Conservation (phyloP, 2,888 invertebrate species). For the Hirtodrosophila cameraria region DNA sequence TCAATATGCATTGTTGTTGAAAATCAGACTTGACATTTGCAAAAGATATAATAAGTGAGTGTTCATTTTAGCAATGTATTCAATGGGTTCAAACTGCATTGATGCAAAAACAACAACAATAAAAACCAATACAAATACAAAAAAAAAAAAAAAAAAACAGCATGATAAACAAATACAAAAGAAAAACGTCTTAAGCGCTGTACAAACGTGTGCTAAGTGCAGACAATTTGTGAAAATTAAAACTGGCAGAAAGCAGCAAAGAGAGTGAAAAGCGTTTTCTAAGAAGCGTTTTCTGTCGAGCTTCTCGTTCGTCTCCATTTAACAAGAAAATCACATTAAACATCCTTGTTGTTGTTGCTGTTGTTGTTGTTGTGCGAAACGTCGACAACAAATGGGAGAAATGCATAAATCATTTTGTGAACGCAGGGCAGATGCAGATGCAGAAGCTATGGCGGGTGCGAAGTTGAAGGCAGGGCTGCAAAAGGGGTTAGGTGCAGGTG, state of each 20-base stretch:
- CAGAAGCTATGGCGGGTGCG: neutral
- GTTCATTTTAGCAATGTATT: too few species aligned
- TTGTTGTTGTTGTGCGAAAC: conserved; percentile 9
- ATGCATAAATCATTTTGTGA: conserved; percentile 44
- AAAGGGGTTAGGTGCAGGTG: too few species aligned
- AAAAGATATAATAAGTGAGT: too few species aligned
- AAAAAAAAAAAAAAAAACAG: neutral
- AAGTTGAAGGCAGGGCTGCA: too few species aligned
- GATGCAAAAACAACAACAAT: too few species aligned
- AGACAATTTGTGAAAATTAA: conserved; percentile 48
- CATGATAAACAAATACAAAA: neutral
- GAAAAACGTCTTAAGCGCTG: conserved; percentile 1
- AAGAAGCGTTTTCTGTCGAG: conserved; percentile 15
- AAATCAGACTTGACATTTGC: too few species aligned
- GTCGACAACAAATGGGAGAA: conserved; percentile 39
- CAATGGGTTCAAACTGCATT: too few species aligned
- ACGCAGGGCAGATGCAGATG: conserved; percentile 1
- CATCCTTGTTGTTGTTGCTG: conserved; percentile 2
- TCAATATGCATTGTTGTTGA: too few species aligned
- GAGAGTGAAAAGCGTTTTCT: conserved; percentile 21
- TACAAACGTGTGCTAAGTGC: conserved; percentile 23
- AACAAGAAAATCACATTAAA: conserved; percentile 52
- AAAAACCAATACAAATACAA: too few species aligned
- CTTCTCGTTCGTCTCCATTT: conserved; percentile 26
- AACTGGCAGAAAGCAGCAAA: conserved; percentile 32